Conservation (phyloP, 2,113 vertebrate species). For the Cricetomys ansorgei region DNA sequence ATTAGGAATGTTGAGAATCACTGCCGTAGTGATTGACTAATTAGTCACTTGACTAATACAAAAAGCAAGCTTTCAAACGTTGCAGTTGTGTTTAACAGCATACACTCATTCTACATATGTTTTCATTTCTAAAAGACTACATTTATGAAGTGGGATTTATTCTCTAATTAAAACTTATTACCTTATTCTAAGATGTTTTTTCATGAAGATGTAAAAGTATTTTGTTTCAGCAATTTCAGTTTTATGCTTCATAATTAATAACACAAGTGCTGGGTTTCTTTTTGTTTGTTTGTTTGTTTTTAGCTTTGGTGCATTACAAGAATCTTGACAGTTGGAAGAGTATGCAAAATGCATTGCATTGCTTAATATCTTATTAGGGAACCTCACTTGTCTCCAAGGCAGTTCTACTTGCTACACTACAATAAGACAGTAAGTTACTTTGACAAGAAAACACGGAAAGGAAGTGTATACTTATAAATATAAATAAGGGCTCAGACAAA, state of each 20-base stretch:
- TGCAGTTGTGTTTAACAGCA: not conserved
- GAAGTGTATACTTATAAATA: conserved; percentile 72
- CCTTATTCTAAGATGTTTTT: conserved; percentile 41
- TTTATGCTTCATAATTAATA: conserved; percentile 77
- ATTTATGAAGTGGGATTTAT: conserved; percentile 33
- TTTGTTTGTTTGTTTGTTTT: conserved; percentile 52
- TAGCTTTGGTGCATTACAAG: conserved; percentile 56
- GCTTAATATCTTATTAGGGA: conserved; percentile 65
- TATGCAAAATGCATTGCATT: conserved; percentile 67
- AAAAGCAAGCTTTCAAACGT: not conserved
- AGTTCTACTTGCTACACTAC: conserved; percentile 65
- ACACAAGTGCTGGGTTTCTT: conserved; percentile 37
- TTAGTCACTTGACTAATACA: no score
- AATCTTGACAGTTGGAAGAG: conserved; percentile 61
- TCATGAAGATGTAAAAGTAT: conserved; percentile 50
- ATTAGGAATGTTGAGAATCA: no score
- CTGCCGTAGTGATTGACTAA: no score
- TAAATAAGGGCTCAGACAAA: conserved; percentile 60
- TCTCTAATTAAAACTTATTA: conserved; percentile 68
- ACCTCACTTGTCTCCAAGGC: conserved; percentile 61
- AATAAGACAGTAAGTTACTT: conserved; percentile 70
- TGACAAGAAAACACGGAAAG: conserved; percentile 63
- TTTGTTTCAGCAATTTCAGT: conserved; percentile 65
- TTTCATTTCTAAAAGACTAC: conserved; percentile 31
- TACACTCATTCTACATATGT: not conserved